Percentiles rank a stretch among this genome's conserved stretches.
phyloP scores from a whole-genome alignment of 2,113 vertebrate species.

The Carollia perspicillata region DNA sequence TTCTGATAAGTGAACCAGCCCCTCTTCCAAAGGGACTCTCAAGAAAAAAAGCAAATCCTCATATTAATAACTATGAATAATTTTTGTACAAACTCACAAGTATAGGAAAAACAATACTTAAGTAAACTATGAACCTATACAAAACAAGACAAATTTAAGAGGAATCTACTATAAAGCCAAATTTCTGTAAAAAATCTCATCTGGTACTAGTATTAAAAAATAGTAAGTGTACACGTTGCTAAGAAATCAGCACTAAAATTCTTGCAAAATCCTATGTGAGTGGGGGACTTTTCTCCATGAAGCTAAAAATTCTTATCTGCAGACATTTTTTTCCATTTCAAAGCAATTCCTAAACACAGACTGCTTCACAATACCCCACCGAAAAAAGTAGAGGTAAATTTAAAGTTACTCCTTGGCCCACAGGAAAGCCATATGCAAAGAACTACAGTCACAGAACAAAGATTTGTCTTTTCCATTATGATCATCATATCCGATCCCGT shows the following conservation, averaged over 20 bases:
- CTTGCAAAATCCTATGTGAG: not conserved
- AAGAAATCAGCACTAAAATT: not conserved
- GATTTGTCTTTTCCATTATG: conserved; percentile 4
- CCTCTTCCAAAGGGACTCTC: not conserved
- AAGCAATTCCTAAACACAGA: conserved; percentile 49
- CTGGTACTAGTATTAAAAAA: not conserved
- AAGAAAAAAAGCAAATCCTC: not conserved
- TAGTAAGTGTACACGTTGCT: not conserved
- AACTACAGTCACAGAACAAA: conserved; percentile 41
- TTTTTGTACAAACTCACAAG: conserved; percentile 26
- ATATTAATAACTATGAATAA: not conserved
- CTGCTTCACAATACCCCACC: conserved; percentile 10
- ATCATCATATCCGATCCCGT: not conserved
- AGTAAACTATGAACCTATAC: not conserved
- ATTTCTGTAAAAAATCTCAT: conserved; percentile 9
- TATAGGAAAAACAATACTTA: conserved; percentile 5
- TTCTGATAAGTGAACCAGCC: not conserved
- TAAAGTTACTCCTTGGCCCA: conserved; percentile 17
- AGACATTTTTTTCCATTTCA: conserved; percentile 31
- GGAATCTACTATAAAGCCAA: not conserved
- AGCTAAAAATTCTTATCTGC: conserved; percentile 26
- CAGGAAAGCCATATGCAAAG: not conserved
- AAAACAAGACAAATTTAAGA: conserved; percentile 29
- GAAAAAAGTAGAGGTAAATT: conserved; percentile 13
- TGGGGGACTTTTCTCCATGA: not conserved